Evolutionary conservation across 2,113 vertebrate species (phyloP).

Genomic region (Calonectris borealis): DNA sequence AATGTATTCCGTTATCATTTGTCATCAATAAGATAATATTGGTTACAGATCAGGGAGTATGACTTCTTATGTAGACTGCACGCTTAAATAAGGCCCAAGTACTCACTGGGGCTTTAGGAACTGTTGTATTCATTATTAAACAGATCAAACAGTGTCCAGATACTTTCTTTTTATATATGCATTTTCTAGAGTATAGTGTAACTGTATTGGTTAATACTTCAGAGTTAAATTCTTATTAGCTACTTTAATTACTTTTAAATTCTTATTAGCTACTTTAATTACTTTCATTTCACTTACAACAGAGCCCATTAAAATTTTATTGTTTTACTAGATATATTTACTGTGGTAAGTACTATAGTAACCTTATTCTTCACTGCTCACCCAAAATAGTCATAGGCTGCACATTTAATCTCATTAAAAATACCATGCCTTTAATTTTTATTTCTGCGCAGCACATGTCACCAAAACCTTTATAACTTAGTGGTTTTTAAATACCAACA

Average conservation of each 20-base stretch:
- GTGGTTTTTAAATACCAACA: background rate
- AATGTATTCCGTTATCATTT: background rate
- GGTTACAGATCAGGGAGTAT: background rate
- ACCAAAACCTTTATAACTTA: background rate
- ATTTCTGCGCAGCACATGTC: background rate
- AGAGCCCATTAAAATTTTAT: background rate
- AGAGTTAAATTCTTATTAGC: background rate
- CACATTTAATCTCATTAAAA: background rate
- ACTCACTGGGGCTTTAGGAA: background rate
- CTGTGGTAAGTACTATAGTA: background rate
- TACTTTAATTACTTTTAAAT: background rate
- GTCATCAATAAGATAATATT: background rate
- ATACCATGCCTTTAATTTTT: background rate
- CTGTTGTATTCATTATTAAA: background rate
- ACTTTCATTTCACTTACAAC: background rate
- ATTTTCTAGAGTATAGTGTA: background rate
- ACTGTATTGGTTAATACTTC: background rate
- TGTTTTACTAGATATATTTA: background rate
- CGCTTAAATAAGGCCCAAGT: background rate
- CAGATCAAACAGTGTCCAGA: background rate
- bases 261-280: background rate
- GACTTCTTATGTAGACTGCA: background rate
- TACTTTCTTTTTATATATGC: background rate
- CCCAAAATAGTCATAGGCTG: background rate
- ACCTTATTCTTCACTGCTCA: background rate